Base-by-base conservation (phyloP, 2,888 invertebrate species). In the Erebia ligea region DNA sequence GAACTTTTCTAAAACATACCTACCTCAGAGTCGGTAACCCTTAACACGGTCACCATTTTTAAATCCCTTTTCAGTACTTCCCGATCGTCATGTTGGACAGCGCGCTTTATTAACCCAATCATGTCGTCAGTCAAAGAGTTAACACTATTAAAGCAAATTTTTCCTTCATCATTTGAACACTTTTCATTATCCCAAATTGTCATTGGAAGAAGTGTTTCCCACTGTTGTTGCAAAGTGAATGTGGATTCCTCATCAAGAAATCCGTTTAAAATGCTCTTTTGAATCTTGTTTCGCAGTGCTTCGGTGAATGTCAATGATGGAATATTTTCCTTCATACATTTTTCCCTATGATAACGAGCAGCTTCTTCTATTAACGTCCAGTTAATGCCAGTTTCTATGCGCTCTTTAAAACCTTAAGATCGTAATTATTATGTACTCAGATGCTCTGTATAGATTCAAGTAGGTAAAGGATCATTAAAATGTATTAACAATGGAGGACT, bases 171-270 rank as follows among this genome's bases (percentile, higher is more conserved):
- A 17, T 80, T 90, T 1, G 84, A 79, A 75, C 88, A 87, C 70
- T 82, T 89, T 17, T 89, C 88, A 52, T 81, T 85, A 76, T 93
- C 93, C 91, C 91, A 93, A 19, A 90, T 65, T 2, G 79, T 82
- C 34, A 86, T 81, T 0, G 92, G 87, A 19, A 91, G 73, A 2
- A 87, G 73, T 2, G 88, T 69, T 25, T 92, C 90, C 87, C 88
- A 90, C 42, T 88, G 87, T 48, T 92, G 82, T 9, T 86, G 76
- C 42, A 92, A 77, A 62, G 80, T 84, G 5, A 91, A 69, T 8
- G 76, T 78, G 13, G 87, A 86, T 1, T 84, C 57, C 73, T 86
- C 81, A 57, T 90, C 76, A 4, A 92, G 78, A 70, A 92, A 90
- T 11, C 85, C 84, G 19, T 78, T 64, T 1, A 91, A 75, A 25